These are phyloP conservation scores for Synchiropus splendidus DNA, from an alignment of 2,113 vertebrate genomes.

Conservation along the genomic window DNA sequence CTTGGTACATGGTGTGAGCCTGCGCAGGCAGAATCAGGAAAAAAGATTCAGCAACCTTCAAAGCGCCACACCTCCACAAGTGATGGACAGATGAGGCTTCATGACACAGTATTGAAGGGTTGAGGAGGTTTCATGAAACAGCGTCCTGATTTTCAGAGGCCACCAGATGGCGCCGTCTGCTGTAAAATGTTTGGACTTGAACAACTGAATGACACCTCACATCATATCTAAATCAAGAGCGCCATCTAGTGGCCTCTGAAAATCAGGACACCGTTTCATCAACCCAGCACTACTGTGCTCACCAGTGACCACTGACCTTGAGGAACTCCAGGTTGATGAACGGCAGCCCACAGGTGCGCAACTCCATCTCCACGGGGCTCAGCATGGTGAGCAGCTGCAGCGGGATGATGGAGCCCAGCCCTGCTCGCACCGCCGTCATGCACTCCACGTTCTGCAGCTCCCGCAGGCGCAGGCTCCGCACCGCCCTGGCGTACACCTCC, in stretches of 20 bases:
- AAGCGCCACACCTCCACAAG: too few relatives aligned
- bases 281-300: too few relatives aligned
- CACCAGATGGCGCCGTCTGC: too few relatives aligned
- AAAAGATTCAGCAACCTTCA: not conserved
- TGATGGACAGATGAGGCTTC: too few relatives aligned
- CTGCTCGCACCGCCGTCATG: conserved; percentile 82
- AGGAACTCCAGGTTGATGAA: conserved; percentile 96
- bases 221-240: too few relatives aligned
- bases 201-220: too few relatives aligned
- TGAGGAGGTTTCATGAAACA: too few relatives aligned
- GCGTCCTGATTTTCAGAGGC: too few relatives aligned
- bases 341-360: conserved; percentile 89
- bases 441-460: conserved; percentile 87
- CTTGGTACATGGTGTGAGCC: conserved; percentile 99
- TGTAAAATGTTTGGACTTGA: too few relatives aligned
- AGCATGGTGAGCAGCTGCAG: conserved; percentile 89
- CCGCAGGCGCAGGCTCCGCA: conserved; percentile 79
- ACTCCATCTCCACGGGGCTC: conserved; percentile 86
- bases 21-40: conserved; percentile 29
- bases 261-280: too few relatives aligned
- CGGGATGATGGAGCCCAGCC: conserved; percentile 89
- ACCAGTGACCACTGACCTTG: conserved; percentile 65
- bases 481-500: conserved; percentile 78
- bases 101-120: too few relatives aligned
- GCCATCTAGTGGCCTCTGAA: too few relatives aligned